phyloP scores from a whole-genome alignment of 2,113 vertebrate genomes.

The Scortum barcoo region DNA sequence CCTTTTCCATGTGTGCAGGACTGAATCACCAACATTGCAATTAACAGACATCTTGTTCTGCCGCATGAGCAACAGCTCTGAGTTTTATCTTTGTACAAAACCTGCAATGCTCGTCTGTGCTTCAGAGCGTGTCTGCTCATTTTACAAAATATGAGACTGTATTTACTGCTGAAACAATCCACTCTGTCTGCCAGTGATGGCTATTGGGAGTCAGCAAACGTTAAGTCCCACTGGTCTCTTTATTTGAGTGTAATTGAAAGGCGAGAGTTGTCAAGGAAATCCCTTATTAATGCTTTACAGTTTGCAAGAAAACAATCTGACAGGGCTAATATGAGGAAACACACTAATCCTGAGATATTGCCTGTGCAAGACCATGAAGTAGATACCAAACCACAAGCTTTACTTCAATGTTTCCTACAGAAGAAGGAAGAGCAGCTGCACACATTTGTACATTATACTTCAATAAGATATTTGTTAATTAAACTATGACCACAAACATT shows the following conservation, averaged over 20 bases:
- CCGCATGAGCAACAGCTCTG: neutral
- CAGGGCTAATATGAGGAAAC: neutral
- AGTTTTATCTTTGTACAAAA: neutral
- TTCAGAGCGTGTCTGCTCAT: neutral
- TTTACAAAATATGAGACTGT: neutral
- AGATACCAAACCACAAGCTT: neutral
- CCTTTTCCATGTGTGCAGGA: neutral
- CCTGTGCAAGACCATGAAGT: neutral
- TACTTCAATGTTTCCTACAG: neutral
- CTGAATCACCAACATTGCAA: neutral
- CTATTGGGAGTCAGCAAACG: neutral
- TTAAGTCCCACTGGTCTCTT: neutral
- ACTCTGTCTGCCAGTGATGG: slow-evolving; percentile 8
- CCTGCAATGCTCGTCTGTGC: neutral
- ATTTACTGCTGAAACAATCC: slow-evolving; percentile 18
- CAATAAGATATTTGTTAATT: neutral
- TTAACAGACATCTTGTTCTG: neutral
- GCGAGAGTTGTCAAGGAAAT: slow-evolving; percentile 12
- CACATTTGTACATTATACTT: no score
- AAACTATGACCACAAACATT: no score
- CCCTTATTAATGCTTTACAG: slow-evolving; percentile 3
- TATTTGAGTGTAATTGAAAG: slow-evolving; percentile 8
- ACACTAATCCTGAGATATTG: neutral
- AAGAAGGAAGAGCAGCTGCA: neutral
- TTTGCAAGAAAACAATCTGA: neutral